Conservation (phyloP, 2,888 invertebrate species). For the Eupithecia exiguata region DNA sequence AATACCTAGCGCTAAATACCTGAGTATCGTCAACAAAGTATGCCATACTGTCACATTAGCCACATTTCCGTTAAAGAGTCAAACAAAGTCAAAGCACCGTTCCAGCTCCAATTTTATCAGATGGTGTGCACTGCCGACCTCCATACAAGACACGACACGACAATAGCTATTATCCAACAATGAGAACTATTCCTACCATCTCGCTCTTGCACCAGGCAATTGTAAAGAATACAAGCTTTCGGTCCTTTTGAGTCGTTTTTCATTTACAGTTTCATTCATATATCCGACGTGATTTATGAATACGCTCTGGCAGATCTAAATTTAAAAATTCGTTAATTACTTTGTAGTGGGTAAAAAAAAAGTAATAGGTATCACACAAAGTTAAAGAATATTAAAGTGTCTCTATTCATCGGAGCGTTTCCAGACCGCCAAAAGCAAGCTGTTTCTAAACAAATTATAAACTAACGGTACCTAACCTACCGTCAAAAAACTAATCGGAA, state of each 20-base stretch:
- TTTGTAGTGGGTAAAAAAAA: background rate
- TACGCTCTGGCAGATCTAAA: slow-evolving; percentile 2
- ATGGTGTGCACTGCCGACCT: slow-evolving; percentile 70
- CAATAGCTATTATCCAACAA: slow-evolving; percentile 70
- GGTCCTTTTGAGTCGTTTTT: slow-evolving; percentile 41
- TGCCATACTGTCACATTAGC: slow-evolving; percentile 33
- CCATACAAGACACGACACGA: slow-evolving; percentile 62
- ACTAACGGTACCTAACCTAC: slow-evolving; percentile 17
- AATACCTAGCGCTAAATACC: slow-evolving; percentile 20
- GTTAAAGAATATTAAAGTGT: slow-evolving; percentile 12
- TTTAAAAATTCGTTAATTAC: background rate
- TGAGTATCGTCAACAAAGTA: slow-evolving; percentile 32
- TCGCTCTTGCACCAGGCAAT: slow-evolving; percentile 43
- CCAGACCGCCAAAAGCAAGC: slow-evolving; percentile 23
- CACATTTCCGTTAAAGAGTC: slow-evolving; percentile 38
- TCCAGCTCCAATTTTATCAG: slow-evolving; percentile 61
- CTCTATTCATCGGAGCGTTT: slow-evolving; percentile 35
- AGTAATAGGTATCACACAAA: background rate
- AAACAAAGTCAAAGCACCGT: slow-evolving; percentile 60
- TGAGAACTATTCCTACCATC: slow-evolving; percentile 64
- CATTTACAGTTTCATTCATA: slow-evolving; percentile 34
- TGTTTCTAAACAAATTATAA: slow-evolving; percentile 34
- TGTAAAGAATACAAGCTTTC: slow-evolving; percentile 48
- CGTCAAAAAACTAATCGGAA: slow-evolving; percentile 41
- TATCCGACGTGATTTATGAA: background rate